These are phyloP conservation scores for Antitype chi DNA, from an alignment of 2,888 invertebrate genomes.

Conservation along the genomic window DNA sequence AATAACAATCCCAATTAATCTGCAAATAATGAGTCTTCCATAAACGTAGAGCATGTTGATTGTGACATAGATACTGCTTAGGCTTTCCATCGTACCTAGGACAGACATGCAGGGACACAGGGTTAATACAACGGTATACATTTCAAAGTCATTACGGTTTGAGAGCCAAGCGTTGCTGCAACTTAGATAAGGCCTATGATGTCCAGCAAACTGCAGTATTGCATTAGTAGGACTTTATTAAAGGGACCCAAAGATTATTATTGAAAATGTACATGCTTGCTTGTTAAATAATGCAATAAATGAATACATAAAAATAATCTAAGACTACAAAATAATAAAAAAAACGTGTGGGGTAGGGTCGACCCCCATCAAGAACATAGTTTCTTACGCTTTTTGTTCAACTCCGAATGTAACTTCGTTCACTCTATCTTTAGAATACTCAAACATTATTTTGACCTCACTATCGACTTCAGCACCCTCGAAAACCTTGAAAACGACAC, in stretches of 20 bases:
- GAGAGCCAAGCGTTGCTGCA: background rate
- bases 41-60: slow-evolving; percentile 12
- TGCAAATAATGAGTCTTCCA: slow-evolving; percentile 22
- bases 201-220: background rate
- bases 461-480: too few relatives aligned
- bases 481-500: too few relatives aligned
- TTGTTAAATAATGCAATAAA: too few relatives aligned
- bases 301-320: slow-evolving; percentile 4
- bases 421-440: too few relatives aligned
- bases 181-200: background rate
- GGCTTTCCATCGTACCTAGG: background rate
- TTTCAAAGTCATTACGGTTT: slow-evolving; percentile 24
- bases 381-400: too few relatives aligned
- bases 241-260: background rate
- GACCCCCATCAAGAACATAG: too few relatives aligned
- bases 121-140: slow-evolving; percentile 15
- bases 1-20: slow-evolving; percentile 29
- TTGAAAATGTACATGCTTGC: too few relatives aligned
- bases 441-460: too few relatives aligned
- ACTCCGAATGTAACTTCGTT: too few relatives aligned
- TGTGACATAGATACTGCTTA: slow-evolving; percentile 42
- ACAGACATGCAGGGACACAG: slow-evolving; percentile 11
- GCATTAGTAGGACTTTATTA: too few relatives aligned
- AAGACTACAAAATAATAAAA: background rate
- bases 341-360: too few relatives aligned